Base-by-base conservation (phyloP, 2,888 invertebrate species). In the Phortica magna region DNA sequence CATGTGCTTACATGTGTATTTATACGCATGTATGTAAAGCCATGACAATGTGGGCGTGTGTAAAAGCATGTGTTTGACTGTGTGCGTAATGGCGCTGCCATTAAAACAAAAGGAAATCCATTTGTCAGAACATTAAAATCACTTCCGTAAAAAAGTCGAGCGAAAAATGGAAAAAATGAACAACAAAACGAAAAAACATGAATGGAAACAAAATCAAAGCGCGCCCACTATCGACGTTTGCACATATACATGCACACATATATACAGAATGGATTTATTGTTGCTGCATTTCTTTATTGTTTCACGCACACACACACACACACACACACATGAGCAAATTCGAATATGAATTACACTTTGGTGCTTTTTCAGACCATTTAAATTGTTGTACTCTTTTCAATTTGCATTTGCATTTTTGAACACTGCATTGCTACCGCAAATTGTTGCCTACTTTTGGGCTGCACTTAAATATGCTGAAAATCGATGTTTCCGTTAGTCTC, bases 21-120 rank as follows among this genome's bases (percentile, higher is more conserved):
- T 65, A 17, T 71, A 41, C 65, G 70, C 71, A 55, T 61, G 59
- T 55, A 65, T 55, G 73, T 59, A 14, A 6, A 9, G 6, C 10
- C 17, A 22, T 64, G 7, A 5, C 7, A 12, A n/a, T 64, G 22
- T 39, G 10, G n/a, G n/a, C n/a, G n/a, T n/a, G n/a, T n/a, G n/a
- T n/a, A 39, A 43, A 43, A 7, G 39, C 57, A 73, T 77, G 7
- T 76, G 73, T 65, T 19, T 59, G 9, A 5, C 43, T 71, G 57
- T 48, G 57, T 57, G 57, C 48, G 5, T 17, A 7, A 9, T 65
- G 31, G 59, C 10, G 59, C 22, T 53, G 19, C 17, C 82, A 82
- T 86, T 83, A 81, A 82, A 80, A 86, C 88, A 88, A 88, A 83
- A 83, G 85, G 82, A 86, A 82, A 88, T 85, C 86, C 80, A 88